Conservation (phyloP, 2,113 vertebrate species). For the Apeltes quadracus region DNA sequence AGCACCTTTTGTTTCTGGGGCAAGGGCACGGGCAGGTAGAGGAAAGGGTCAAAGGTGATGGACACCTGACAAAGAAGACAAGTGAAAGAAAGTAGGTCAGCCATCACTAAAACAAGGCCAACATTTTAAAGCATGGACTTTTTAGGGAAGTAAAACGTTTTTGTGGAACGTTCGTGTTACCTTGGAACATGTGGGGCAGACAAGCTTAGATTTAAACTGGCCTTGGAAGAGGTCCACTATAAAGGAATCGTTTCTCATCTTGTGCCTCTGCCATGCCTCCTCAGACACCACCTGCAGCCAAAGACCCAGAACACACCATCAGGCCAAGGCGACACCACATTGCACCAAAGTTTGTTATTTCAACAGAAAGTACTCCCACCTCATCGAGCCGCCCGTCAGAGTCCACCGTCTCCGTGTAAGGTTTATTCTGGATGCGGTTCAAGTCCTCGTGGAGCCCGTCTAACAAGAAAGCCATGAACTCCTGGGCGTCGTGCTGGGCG, state of each 20-base stretch:
- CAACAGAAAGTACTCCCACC: constrained; percentile 68
- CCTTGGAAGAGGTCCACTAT: constrained; percentile 98
- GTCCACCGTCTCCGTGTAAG: constrained; percentile 96
- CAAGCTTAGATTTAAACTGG: constrained; percentile 98
- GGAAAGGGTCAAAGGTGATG: constrained; percentile 98
- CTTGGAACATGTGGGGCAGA: constrained; percentile 97
- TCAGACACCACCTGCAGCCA: constrained; percentile 90
- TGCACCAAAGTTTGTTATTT: neutral
- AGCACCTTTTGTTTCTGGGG: constrained; percentile 98
- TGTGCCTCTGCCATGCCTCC: constrained; percentile 97
- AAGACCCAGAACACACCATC: constrained; percentile 17
- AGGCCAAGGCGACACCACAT: neutral
- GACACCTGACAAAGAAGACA: constrained; percentile 85
- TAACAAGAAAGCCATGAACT: constrained; percentile 98
- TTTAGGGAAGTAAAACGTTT: neutral
- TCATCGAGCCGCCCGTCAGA: constrained; percentile 95
- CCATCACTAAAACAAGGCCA: neutral
- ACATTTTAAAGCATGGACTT: neutral
- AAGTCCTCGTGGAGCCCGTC: constrained; percentile 98
- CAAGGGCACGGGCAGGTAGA: constrained; percentile 94
- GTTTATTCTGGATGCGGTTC: constrained; percentile 98
- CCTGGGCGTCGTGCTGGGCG: constrained; percentile 97
- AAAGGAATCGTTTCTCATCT: constrained; percentile 98
- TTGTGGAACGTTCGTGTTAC: constrained; percentile 67
- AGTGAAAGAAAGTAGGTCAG: neutral